Evolutionary conservation across 2,888 invertebrate species (phyloP).

Genomic region (Lepidochrysops patricia): DNA sequence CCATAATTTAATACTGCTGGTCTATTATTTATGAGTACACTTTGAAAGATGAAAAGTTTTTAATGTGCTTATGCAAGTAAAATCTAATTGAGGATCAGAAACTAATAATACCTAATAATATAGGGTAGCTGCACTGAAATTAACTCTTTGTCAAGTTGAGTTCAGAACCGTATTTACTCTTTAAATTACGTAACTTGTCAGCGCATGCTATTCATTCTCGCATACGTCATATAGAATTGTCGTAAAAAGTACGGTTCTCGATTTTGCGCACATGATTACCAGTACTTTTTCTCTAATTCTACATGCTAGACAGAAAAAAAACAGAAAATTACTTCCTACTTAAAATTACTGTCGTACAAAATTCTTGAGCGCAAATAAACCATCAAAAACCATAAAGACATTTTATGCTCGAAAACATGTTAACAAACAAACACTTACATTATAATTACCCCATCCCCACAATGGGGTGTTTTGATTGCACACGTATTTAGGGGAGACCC

Average conservation of each 20-base stretch:
- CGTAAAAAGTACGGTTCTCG: too few relatives aligned
- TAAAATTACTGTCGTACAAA: not conserved
- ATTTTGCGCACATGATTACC: too few relatives aligned
- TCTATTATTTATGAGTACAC: conserved; percentile 4
- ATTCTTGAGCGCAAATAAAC: too few relatives aligned
- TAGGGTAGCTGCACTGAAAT: too few relatives aligned
- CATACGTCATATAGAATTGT: too few relatives aligned
- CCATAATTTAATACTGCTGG: conserved; percentile 6
- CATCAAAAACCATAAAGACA: not conserved
- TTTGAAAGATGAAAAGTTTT: not conserved
- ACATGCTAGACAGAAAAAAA: not conserved
- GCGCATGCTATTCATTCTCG: too few relatives aligned
- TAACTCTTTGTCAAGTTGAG: too few relatives aligned
- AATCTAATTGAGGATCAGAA: not conserved
- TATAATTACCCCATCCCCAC: conserved; percentile 14
- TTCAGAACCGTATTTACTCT: too few relatives aligned
- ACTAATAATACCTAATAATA: too few relatives aligned
- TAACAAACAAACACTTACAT: not conserved
- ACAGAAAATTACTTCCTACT: not conserved
- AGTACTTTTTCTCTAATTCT: too few relatives aligned
- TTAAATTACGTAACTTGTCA: too few relatives aligned
- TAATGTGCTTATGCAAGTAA: not conserved
- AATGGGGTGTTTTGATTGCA: conserved; percentile 27
- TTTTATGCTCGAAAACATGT: not conserved
- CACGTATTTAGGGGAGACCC: conserved; percentile 35